A percentile compares a stretch with the other conserved stretches of the same genome.
phyloP scores from a whole-genome alignment of 2,888 invertebrate species.

The Apamea sordens region DNA sequence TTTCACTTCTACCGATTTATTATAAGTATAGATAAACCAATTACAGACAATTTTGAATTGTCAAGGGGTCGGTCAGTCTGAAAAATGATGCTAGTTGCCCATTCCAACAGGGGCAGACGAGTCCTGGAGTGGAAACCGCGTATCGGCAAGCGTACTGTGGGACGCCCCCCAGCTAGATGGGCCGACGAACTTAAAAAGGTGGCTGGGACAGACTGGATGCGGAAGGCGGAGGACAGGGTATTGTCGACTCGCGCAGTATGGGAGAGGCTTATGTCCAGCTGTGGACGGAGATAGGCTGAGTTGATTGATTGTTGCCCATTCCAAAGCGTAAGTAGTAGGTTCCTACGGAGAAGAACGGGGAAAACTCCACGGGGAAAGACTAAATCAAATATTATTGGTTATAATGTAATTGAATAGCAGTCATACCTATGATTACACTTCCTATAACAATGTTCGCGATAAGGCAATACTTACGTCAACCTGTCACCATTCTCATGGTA shows the following conservation, averaged over 20 bases:
- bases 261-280: background rate
- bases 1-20: too few relatives aligned
- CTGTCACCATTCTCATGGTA: conserved; percentile 41
- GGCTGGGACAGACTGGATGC: background rate
- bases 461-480: conserved; percentile 25
- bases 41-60: too few relatives aligned
- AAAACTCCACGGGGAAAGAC: background rate
- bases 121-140: too few relatives aligned
- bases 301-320: background rate
- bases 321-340: background rate
- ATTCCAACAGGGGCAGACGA: too few relatives aligned
- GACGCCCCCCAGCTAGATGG: too few relatives aligned
- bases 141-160: too few relatives aligned
- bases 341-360: background rate
- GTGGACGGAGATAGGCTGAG: background rate
- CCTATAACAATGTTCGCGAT: conserved; percentile 23
- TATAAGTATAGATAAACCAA: too few relatives aligned
- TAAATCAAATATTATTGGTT: background rate
- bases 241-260: background rate
- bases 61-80: too few relatives aligned
- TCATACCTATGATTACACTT: conserved; percentile 25
- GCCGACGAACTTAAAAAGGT: too few relatives aligned
- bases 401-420: conserved; percentile 17
- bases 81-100: too few relatives aligned
- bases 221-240: background rate